Conservation (phyloP, 2,888 invertebrate genomes). For the Meiosimyza decipiens region DNA sequence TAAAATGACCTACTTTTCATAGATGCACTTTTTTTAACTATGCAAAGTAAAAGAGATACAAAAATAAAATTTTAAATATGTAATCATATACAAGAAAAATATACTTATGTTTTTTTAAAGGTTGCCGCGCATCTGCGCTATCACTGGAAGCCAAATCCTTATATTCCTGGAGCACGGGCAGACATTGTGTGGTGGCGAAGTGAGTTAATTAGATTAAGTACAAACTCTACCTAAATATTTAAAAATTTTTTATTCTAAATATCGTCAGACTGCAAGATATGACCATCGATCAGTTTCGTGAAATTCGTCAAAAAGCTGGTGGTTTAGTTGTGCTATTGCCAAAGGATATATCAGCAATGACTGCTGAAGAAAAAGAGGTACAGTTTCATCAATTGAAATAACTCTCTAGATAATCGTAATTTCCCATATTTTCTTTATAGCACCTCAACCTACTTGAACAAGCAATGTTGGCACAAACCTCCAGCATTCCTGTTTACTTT, state of each 20-base stretch:
- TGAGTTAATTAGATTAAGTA: conserved; percentile 44
- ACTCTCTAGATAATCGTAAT: background rate
- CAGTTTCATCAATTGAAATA: background rate
- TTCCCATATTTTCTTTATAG: conserved; percentile 63
- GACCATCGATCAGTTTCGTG: conserved; percentile 80
- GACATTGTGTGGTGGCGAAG: conserved; percentile 87
- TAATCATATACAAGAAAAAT: no score
- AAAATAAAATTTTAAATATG: background rate
- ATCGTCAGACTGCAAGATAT: conserved; percentile 75
- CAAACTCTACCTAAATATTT: background rate
- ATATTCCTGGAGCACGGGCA: conserved; percentile 85
- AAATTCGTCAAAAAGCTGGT: conserved; percentile 83
- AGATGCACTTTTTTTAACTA: background rate
- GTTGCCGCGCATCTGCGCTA: conserved; percentile 85
- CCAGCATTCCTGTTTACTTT: conserved; percentile 89
- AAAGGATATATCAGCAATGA: conserved; percentile 74
- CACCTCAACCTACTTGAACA: conserved; percentile 83
- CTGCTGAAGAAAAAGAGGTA: conserved; percentile 78
- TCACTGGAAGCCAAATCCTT: conserved; percentile 90
- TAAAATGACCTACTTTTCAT: conserved; percentile 13
- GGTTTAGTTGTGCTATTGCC: conserved; percentile 89
- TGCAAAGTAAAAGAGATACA: background rate
- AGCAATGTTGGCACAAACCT: conserved; percentile 82
- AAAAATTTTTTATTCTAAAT: background rate
- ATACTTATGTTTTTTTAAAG: conserved; percentile 66